phyloP scores from a whole-genome alignment of 2,888 invertebrate species.

The Torymus auratus region DNA sequence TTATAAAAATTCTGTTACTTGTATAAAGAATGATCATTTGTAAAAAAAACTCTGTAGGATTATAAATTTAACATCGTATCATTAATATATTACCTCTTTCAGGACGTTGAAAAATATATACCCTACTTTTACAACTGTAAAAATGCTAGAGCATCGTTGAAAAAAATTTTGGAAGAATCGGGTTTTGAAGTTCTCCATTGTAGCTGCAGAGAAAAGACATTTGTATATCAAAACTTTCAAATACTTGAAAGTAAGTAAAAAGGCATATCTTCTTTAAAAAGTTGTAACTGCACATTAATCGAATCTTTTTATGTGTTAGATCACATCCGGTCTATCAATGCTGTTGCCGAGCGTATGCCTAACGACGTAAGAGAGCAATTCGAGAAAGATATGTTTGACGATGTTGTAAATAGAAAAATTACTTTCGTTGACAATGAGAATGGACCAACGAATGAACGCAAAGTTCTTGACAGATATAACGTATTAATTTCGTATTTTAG shows the following conservation, averaged over 20 bases:
- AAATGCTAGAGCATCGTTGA: constrained; percentile 80
- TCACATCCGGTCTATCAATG: constrained; percentile 84
- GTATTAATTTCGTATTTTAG: constrained; percentile 69
- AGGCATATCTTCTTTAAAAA: neutral
- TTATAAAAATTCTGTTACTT: neutral
- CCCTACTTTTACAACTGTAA: constrained; percentile 83
- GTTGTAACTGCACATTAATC: neutral
- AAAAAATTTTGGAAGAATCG: constrained; percentile 78
- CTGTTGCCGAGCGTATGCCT: constrained; percentile 82
- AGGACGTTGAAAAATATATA: constrained; percentile 82
- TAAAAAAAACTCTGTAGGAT: neutral
- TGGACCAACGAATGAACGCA: constrained; percentile 75
- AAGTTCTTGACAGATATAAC: constrained; percentile 73
- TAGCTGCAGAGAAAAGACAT: constrained; percentile 80
- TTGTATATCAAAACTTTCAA: constrained; percentile 79
- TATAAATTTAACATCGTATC: too few relatives aligned
- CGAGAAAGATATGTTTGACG: constrained; percentile 80
- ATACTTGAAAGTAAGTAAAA: constrained; percentile 76
- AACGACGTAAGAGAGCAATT: constrained; percentile 80
- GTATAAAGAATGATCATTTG: neutral
- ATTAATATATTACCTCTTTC: constrained; percentile 29
- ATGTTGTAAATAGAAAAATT: constrained; percentile 77
- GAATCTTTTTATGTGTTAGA: constrained; percentile 76
- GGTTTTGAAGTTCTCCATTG: constrained; percentile 82
- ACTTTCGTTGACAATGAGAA: constrained; percentile 75